phyloP scores from a whole-genome alignment of 2,113 vertebrate species.

The Notiomystis cincta region DNA sequence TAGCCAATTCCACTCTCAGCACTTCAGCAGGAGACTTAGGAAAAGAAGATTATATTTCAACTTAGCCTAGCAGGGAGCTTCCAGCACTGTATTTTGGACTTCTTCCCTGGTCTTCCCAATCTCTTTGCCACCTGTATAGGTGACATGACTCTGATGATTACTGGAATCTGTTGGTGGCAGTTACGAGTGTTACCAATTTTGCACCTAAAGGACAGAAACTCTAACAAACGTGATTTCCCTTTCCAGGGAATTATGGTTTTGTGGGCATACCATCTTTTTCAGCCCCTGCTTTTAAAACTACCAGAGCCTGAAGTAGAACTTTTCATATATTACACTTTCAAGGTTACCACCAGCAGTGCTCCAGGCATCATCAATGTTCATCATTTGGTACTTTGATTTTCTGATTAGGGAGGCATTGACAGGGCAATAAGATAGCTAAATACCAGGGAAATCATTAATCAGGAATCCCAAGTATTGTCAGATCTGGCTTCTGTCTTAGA shows the following conservation, averaged over 20 bases:
- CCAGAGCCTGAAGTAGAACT: background rate
- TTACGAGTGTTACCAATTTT: background rate
- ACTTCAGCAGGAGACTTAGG: background rate
- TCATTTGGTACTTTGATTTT: conserved; percentile 13
- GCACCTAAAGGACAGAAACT: background rate
- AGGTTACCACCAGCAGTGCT: background rate
- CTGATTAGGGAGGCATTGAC: background rate
- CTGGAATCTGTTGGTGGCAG: background rate
- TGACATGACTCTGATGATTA: background rate
- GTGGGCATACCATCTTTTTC: background rate
- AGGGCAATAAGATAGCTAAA: background rate
- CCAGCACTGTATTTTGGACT: background rate
- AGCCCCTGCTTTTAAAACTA: background rate
- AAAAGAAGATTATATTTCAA: background rate
- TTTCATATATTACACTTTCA: background rate
- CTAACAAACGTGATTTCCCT: background rate
- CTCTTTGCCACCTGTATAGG: background rate
- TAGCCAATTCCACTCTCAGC: background rate
- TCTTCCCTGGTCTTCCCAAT: background rate
- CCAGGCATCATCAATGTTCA: background rate
- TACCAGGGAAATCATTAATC: background rate
- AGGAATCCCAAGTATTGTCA: background rate
- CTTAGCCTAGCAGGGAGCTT: background rate
- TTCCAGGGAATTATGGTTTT: background rate
- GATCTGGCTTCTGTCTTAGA: background rate